Evolutionary conservation across 2,888 invertebrate genomes (phyloP), one percentile per base, ranked within the genome.

Genomic region (Malthinus flaveolus): DNA sequence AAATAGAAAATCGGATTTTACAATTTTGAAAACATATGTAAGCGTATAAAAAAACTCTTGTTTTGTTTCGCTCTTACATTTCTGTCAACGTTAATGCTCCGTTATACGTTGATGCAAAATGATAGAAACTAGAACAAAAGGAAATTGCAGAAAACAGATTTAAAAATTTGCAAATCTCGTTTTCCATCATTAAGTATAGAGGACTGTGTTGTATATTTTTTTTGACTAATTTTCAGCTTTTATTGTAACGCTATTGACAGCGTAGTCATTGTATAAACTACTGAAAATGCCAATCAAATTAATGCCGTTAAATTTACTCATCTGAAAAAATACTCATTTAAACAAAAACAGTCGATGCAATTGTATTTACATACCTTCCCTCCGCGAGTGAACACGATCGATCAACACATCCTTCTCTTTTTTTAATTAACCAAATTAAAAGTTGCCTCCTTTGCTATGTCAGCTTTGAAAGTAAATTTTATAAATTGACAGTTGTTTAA

Each of bases 1-100:
- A 32, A 31, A 50, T 10, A 50, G 31, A 33, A 42, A 50, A 50
- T 33, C 42, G 50, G 50, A 50, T 50, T 52, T 52, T 52, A 35
- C 34, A 52, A 42, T 52, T 33, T 42, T 45, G 23, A 52, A 52
- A 52, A 45, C 52, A 45, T 46, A 52, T 52, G 52, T 52, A 45
- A 52, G 34, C 32, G 34, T 42, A 45, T 46, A 45, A 52, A 44
- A 52, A 44, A 52, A 52, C 34, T 42, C 23, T 42, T 45, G 31
- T 31, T 15, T 35, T 52, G 52, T 52, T 52, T 34, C 23, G 23
- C 35, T 45, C 45, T 45, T 45, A 35, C 33, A 52, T 45, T 42
- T 45, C 32, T 42, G 45, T 52, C 52, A 52, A 15, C 52, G 31
- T 23, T 52, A 45, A 35, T 32, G 46, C 35, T 33, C 10, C 45